These are phyloP conservation scores for Lophura nycthemera DNA, from an alignment of 2,113 vertebrate genomes.

Conservation along the genomic window DNA sequence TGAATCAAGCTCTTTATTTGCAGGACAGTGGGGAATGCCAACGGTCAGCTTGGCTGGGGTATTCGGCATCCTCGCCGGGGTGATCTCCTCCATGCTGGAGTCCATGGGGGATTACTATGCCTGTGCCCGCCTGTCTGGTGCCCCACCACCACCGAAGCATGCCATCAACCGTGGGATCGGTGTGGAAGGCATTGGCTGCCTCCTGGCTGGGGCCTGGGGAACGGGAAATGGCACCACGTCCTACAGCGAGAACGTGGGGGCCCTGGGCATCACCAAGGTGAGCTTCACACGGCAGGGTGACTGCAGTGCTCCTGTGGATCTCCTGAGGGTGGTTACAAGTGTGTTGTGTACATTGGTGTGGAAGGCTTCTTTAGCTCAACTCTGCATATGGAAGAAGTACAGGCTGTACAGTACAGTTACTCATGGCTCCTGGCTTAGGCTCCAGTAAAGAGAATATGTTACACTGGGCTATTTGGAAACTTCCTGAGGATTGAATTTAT, in stretches of 20 bases:
- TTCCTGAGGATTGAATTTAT: background rate
- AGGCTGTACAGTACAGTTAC: background rate
- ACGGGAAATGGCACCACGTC: slow-evolving; percentile 95
- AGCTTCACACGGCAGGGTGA: background rate
- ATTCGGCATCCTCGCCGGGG: slow-evolving; percentile 91
- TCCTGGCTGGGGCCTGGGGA: slow-evolving; percentile 94
- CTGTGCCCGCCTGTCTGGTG: slow-evolving; percentile 91
- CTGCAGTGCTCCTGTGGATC: background rate
- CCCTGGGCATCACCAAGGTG: slow-evolving; percentile 94
- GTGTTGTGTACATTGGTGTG: fast-evolving
- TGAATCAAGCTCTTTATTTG: background rate
- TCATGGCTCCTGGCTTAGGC: background rate
- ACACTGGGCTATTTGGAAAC: background rate
- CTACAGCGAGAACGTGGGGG: slow-evolving; percentile 94
- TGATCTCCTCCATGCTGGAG: slow-evolving; percentile 95
- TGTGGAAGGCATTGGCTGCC: slow-evolving; percentile 92
- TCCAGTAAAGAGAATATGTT: background rate
- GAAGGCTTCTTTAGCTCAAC: background rate
- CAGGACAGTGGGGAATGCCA: slow-evolving; percentile 95
- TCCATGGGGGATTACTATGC: slow-evolving; percentile 95
- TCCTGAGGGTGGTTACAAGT: background rate
- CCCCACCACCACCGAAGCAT: slow-evolving; percentile 89
- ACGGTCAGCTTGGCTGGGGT: slow-evolving; percentile 92
- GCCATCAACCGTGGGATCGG: slow-evolving; percentile 93
- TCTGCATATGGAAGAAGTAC: background rate